Percentiles rank a stretch among this genome's conserved stretches.
phyloP scores from a whole-genome alignment of 1,140 invertebrate genomes.

The Neodiprion fabricii region DNA sequence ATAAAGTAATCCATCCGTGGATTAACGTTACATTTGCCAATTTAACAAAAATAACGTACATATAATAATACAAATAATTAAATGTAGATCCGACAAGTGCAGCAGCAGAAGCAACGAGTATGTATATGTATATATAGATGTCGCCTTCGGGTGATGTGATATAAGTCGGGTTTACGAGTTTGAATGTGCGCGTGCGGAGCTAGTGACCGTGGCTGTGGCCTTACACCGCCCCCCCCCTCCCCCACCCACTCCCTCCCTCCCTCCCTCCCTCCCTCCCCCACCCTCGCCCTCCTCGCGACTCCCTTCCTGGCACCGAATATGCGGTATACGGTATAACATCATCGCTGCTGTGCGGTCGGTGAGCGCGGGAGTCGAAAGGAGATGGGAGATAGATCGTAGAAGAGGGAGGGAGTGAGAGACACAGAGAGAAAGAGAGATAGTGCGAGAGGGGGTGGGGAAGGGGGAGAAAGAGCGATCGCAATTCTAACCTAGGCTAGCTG shows the following conservation, averaged over 20 bases:
- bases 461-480: background rate
- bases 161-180: constrained; percentile 7
- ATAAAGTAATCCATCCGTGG: too few species aligned
- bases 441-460: constrained; percentile 18
- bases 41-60: too few species aligned
- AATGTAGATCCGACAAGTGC: background rate
- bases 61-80: too few species aligned
- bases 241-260: constrained; percentile 32
- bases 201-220: constrained; percentile 62
- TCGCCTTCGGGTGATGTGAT: constrained; percentile 10
- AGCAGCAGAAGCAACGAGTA: background rate
- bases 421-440: constrained; percentile 21
- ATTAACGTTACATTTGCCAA: too few species aligned
- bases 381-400: background rate
- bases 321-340: background rate
- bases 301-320: constrained; percentile 22
- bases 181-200: constrained; percentile 34
- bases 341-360: constrained; percentile 29
- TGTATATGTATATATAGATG: too few species aligned
- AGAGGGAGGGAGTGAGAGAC: constrained; percentile 14
- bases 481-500: background rate
- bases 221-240: constrained; percentile 43
- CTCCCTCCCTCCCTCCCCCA: constrained; percentile 28
- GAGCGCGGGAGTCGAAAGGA: background rate
- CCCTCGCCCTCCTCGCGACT: constrained; percentile 14